Percentiles rank a stretch among this genome's conserved stretches.
phyloP scores from a whole-genome alignment of 1,140 invertebrate species.

The Bombus waltoni region DNA sequence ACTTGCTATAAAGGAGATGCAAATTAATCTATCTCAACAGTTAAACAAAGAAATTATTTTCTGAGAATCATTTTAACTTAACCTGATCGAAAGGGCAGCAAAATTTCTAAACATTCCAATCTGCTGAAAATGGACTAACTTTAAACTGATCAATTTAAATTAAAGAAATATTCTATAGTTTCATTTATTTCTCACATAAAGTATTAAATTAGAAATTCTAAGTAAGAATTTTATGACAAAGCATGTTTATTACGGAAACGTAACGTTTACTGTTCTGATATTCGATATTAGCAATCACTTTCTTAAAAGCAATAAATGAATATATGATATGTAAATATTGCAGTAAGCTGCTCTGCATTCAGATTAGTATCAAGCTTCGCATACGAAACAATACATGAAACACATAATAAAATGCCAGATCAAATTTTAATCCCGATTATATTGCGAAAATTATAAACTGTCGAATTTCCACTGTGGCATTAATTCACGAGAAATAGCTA shows the following conservation, averaged over 20 bases:
- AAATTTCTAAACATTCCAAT: no score
- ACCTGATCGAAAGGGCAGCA: not conserved
- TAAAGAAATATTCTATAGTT: not conserved
- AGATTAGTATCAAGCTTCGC: not conserved
- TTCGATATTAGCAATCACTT: not conserved
- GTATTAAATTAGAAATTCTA: not conserved
- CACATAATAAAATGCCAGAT: not conserved
- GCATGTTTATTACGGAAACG: not conserved
- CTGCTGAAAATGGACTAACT: not conserved
- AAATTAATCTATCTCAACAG: conserved; percentile 5
- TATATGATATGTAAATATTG: not conserved
- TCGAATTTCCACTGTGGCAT: not conserved
- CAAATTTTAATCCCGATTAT: not conserved
- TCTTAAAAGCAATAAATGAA: not conserved
- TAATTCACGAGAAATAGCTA: conserved; percentile 8
- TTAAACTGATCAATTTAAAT: not conserved
- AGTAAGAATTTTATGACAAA: not conserved
- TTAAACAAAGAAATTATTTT: not conserved
- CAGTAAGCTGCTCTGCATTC: not conserved
- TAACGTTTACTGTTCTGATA: not conserved
- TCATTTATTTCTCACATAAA: not conserved
- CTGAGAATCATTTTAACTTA: not conserved
- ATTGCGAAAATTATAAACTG: not conserved
- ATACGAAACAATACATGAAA: not conserved
- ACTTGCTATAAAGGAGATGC: not conserved